Base-by-base conservation (phyloP, 92 coral and sea anemone species). In the Paragorgia papillata region DNA sequence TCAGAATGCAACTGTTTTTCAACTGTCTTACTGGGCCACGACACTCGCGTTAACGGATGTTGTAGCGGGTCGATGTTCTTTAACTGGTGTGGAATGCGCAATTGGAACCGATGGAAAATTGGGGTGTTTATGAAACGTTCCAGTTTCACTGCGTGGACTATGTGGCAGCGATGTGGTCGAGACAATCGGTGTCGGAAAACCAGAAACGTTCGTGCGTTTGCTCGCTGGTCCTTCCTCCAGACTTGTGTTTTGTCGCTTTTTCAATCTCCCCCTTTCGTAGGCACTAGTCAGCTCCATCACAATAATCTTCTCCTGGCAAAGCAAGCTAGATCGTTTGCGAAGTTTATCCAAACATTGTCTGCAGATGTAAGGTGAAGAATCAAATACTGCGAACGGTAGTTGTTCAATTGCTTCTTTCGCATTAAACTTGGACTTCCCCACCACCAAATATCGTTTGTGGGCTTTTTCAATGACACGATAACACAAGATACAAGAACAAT, bases 11-110 rank as follows among this genome's bases (percentile, higher is more conserved):
- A 60, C 27, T 85, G 87, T 75, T 79, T 82, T 33, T 74, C 69
- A 48, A 35, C 50, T 3, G 79, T 82, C 61, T 83, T 74, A 25
- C 88, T 81, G n/a, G 88, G 90, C 76, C 85, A 85, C 65, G 70
- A 57, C 41, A 76, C 85, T 7, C 10, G 83, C 75, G 28, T 81
- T 39, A 49, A 82, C 88, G 29, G 17, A 39, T 21, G 73, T 66
- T 4, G 2, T 24, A 9, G 49, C 30, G 41, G 56, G 53, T 69
- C 40, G 60, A n/a, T 5, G n/a, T 69, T 25, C 41, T 28, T 46
- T 69, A 26, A 67, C 35, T 0, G 75, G 75, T 8, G 75, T 67
- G 20, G 75, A 67, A 1, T 67, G 43, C 43, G 43, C 43, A 37
- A 37, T 37, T 37, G 43, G 12, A 37, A 37, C 43, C 43, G 5